phyloP scores from a whole-genome alignment of 2,113 vertebrate genomes.

The Gila orcuttii region DNA sequence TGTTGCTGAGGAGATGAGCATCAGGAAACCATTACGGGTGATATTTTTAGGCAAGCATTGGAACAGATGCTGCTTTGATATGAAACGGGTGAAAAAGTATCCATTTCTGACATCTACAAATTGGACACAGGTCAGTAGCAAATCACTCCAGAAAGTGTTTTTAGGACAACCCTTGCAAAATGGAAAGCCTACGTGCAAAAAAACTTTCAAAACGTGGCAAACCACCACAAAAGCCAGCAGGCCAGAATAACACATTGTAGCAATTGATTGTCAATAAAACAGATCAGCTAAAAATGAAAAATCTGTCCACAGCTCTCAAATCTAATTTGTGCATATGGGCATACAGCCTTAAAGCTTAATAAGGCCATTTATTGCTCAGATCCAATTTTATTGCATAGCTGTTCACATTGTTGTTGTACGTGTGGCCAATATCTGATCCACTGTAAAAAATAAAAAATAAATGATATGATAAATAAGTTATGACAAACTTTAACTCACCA shows the following conservation, averaged over 20 bases:
- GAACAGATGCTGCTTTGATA: slow-evolving; percentile 33
- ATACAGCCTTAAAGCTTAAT: no score
- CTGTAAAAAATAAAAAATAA: no score
- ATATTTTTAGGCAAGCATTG: slow-evolving; percentile 35
- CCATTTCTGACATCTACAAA: slow-evolving; percentile 51
- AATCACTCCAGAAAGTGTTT: slow-evolving; percentile 35
- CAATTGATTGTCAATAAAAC: not conserved
- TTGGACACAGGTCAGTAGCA: slow-evolving; percentile 40
- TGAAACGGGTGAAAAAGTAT: slow-evolving; percentile 17
- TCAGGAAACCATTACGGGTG: slow-evolving; percentile 46
- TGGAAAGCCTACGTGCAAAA: not conserved
- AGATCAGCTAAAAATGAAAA: not conserved
- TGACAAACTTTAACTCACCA: no score
- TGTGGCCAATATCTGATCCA: no score
- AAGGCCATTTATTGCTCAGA: no score
- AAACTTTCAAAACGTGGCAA: not conserved
- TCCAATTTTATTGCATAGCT: no score
- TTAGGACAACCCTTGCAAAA: not conserved
- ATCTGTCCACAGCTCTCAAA: not conserved
- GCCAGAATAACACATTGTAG: not conserved
- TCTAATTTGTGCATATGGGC: not conserved
- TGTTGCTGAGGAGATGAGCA: slow-evolving; percentile 40
- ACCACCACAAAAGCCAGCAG: not conserved
- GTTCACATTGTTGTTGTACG: no score
- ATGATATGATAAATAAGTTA: no score